A percentile compares a stretch with the other conserved stretches of the same genome.
phyloP scores from a whole-genome alignment of 2,797 vertebrate genomes.

The Arctocebus calabarensis region DNA sequence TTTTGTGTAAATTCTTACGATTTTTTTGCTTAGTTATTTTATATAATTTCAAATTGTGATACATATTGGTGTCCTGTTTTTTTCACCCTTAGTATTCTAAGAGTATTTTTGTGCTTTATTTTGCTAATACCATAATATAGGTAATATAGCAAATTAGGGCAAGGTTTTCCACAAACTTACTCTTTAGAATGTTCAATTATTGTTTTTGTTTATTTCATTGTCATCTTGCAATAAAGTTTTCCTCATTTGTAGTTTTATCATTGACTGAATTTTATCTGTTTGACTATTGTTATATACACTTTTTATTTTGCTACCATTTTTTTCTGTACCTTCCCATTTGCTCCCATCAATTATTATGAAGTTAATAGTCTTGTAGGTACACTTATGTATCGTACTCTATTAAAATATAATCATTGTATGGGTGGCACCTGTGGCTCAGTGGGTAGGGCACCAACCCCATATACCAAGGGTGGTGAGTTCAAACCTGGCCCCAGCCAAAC shows the following conservation, averaged over 20 bases:
- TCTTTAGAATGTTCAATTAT: conserved; percentile 13
- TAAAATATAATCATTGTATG: neutral
- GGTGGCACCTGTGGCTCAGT: no score
- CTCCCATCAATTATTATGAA: neutral
- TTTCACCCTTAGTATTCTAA: neutral
- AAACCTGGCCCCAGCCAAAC: no score
- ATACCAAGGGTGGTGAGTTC: no score
- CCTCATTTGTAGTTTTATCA: neutral
- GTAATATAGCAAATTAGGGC: neutral
- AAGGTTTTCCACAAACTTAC: neutral
- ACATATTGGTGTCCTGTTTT: neutral
- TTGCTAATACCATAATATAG: neutral
- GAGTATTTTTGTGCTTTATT: neutral
- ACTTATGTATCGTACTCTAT: neutral
- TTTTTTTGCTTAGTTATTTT: conserved; percentile 35
- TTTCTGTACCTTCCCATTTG: neutral
- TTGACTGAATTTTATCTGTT: neutral
- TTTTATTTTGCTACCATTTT: neutral
- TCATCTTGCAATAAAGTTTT: conserved; percentile 35
- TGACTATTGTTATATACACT: neutral
- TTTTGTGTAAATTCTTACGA: conserved; percentile 19
- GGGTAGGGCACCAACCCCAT: no score
- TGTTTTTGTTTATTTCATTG: conserved; percentile 16
- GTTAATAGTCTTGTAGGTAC: neutral
- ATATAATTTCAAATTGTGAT: neutral